Percentiles rank a stretch among this genome's conserved stretches.
Evolutionary conservation across 1,140 invertebrate species (phyloP).

Genomic region (Bombus sylvicola): DNA sequence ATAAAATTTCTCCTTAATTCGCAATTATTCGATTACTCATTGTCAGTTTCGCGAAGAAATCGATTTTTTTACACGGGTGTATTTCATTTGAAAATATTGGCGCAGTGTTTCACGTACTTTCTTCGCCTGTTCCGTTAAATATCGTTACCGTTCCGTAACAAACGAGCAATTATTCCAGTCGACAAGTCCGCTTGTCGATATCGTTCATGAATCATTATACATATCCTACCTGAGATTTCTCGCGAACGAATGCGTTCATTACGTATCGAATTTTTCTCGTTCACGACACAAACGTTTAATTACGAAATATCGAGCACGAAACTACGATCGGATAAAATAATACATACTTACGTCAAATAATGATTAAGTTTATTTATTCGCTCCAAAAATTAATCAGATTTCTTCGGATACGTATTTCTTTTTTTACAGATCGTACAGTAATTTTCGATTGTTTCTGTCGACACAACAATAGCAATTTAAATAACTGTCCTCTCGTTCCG

Average conservation of each 20-base stretch:
- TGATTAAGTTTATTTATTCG: not conserved
- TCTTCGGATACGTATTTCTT: not conserved
- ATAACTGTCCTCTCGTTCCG: not conserved
- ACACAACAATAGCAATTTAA: not conserved
- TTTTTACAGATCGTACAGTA: not conserved
- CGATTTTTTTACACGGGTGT: not conserved
- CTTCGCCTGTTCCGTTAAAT: not conserved
- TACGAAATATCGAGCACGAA: constrained; percentile 31
- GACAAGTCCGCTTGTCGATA: not conserved
- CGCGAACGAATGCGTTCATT: not conserved
- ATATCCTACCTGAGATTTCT: constrained; percentile 39
- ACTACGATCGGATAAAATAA: not conserved
- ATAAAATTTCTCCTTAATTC: not conserved
- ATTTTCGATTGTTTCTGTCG: not conserved
- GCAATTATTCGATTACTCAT: not conserved
- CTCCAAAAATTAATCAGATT: not conserved
- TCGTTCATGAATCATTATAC: not conserved
- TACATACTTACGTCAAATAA: not conserved
- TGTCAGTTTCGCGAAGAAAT: not conserved
- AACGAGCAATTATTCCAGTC: not conserved
- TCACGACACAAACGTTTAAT: constrained; percentile 1
- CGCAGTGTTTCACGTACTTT: not conserved
- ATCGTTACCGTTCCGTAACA: not conserved
- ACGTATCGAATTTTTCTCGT: not conserved
- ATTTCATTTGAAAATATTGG: constrained; percentile 10